Evolutionary conservation across 2,797 vertebrate species (phyloP).

Genomic region (Mormyrops boulengeri): DNA sequence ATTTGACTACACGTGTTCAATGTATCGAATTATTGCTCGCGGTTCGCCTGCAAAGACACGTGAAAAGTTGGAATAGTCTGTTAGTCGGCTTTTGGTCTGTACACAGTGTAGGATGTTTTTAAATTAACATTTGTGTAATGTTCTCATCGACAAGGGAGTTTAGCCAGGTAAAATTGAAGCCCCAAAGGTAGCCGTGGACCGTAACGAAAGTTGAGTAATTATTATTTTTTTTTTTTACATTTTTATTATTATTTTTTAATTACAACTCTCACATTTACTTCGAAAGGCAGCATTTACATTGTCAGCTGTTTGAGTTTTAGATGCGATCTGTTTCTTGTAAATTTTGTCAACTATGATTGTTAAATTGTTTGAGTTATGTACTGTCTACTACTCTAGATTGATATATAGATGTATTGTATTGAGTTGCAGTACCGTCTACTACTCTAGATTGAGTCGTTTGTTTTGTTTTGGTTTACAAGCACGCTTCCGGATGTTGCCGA

Average conservation of each 20-base stretch:
- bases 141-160: not conserved
- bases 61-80: not conserved
- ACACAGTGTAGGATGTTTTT: not conserved
- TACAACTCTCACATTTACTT: not conserved
- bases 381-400: not conserved
- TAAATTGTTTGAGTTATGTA: not conserved
- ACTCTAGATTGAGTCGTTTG: not conserved
- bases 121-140: not conserved
- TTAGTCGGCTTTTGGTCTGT: not conserved
- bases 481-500: conserved; percentile 10
- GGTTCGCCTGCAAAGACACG: not conserved
- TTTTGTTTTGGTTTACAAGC: conserved; percentile 4
- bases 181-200: not conserved
- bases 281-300: not conserved
- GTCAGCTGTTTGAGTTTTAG: not conserved
- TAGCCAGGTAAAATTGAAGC: too few relatives aligned
- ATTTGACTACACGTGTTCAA: not conserved
- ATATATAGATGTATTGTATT: not conserved
- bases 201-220: not conserved
- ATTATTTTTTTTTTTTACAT: not conserved
- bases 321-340: not conserved
- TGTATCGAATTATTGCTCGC: not conserved
- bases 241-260: not conserved
- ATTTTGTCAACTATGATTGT: not conserved
- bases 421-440: not conserved